Evolutionary conservation across 2,888 invertebrate genomes (phyloP).

Genomic region (Apamea epomidion): DNA sequence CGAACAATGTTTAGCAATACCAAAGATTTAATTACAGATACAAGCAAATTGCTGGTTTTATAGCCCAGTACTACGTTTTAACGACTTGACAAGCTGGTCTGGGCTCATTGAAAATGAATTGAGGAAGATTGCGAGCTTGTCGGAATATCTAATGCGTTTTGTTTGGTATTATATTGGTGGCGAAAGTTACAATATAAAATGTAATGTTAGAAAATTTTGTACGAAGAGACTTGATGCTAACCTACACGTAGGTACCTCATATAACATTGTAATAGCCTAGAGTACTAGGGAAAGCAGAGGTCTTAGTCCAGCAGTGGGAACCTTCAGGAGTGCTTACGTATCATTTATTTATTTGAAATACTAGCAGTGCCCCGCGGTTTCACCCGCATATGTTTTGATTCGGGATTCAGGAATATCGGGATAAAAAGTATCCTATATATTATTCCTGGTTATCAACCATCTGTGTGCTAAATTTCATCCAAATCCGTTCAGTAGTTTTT

Average conservation of each 20-base stretch:
- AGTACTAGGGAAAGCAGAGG: background rate
- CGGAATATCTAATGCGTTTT: slow-evolving; percentile 23
- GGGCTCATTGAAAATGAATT: slow-evolving; percentile 53
- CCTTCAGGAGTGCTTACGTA: background rate
- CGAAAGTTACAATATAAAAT: background rate
- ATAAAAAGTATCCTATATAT: too few species aligned
- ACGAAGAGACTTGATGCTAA: background rate
- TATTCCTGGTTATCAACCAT: too few species aligned
- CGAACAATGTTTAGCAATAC: slow-evolving; percentile 21
- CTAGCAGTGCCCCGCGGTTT: too few species aligned
- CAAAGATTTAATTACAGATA: slow-evolving; percentile 60
- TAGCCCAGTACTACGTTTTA: slow-evolving; percentile 49
- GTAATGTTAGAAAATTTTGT: background rate
- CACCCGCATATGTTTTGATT: too few species aligned
- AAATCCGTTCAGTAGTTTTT: too few species aligned
- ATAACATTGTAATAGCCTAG: background rate
- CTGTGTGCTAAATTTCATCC: too few species aligned
- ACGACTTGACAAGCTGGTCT: slow-evolving; percentile 54
- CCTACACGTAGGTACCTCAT: background rate
- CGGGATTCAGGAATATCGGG: too few species aligned
- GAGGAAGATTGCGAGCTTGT: slow-evolving; percentile 32
- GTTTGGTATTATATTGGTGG: slow-evolving; percentile 2
- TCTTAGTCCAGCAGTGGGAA: background rate
- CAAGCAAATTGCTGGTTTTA: slow-evolving; percentile 52
- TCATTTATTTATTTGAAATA: background rate